Base-by-base conservation (phyloP, 2,888 invertebrate species). In the Ichneumoninae sp. region DNA sequence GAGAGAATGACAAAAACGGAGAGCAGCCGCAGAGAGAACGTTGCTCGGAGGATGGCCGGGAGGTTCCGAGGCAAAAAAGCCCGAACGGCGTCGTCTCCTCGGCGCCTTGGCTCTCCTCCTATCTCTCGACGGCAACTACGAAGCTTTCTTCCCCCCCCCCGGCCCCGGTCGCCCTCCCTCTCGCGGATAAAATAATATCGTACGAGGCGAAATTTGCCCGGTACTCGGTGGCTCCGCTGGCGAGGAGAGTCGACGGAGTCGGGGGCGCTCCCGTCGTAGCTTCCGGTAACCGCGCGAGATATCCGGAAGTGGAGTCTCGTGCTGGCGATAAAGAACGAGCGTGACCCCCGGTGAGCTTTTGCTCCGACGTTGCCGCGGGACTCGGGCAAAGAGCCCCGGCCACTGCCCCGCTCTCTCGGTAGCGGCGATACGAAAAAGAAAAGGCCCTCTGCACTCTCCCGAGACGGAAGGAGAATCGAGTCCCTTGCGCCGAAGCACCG, bases 31-130 rank as follows among this genome's bases (percentile, higher is more conserved):
- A 50, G 65, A 50, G 50, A 63, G 47, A 75, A 57, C 40, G 60
- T 68, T 26, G 33, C 75, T 44, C 47, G 54, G 54, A 80, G 83
- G 69, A 86, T 73, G 84, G 52, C 81, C 83, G 75, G 79, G 89
- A 90, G 91, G 89, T 88, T 89, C 88, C 88, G 89, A 90, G 90
- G 91, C 89, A 90, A 91, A 91, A 90, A 91, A 90, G 90, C 86
- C 68, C 88, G 85, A 90, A 88, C 89, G 86, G 87, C 89, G 89
- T 91, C 91, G 92, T 91, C 92, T 91, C 83, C 88, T 87, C 88
- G 92, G 91, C 92, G 92, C 91, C 91, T 47, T 79, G 82, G 85
- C 84, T 85, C 81, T 75, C 82, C 79, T 87, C 79, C 78, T 76
- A 79, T 83, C 81, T 83, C 65, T 68, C 47, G 75, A 78, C 69